Base-by-base conservation (phyloP, 2,113 vertebrate genomes). In the Synchiropus splendidus region DNA sequence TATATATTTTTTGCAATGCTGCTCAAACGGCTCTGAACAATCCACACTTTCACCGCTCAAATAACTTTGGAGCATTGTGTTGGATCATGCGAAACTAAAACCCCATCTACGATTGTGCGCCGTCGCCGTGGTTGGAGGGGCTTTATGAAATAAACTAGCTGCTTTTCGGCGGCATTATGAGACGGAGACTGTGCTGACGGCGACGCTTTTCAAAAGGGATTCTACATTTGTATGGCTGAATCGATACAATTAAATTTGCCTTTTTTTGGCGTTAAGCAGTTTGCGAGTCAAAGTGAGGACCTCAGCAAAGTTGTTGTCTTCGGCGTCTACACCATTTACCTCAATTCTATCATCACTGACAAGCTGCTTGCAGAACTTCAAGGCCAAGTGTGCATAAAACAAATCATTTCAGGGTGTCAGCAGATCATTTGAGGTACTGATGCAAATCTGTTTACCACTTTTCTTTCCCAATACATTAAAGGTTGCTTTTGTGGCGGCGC, bases 291-390 rank as follows among this genome's bases (percentile, higher is more conserved):
- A 86, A 86, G 77, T 85, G 81, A 70, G 75, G 74, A 77, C 78
- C 83, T 86, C 86, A 86, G 86, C 84, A 87, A 80, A 84, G 76
- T 79, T 71, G 77, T 84, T 84, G 80, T 84, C 81, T 86, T 82
- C 77, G 68, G 70, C 39, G 67, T 72, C 66, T 60, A 54, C 74
- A 58, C 75, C 79, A 78, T 86, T 83, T 86, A 79, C 80, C 80
- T 87, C 76, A 81, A 83, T 83, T 77, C 80, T 86, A 86, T 86
- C 82, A 76, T 85, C 82, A 67, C 75, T 83, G 81, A 84, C 83
- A 85, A 77, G 63, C 74, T 81, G 81, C 78, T 77, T 48, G 75
- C 72, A 67, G 63, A 83, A 85, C 81, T 79, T 85, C 76, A 83
- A 79, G 74, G 72, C 75, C 75, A 68, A 70, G 70, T 58, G 74